Evolutionary conservation across 2,113 vertebrate species (phyloP).

Genomic region (Heloderma charlesbogerti): DNA sequence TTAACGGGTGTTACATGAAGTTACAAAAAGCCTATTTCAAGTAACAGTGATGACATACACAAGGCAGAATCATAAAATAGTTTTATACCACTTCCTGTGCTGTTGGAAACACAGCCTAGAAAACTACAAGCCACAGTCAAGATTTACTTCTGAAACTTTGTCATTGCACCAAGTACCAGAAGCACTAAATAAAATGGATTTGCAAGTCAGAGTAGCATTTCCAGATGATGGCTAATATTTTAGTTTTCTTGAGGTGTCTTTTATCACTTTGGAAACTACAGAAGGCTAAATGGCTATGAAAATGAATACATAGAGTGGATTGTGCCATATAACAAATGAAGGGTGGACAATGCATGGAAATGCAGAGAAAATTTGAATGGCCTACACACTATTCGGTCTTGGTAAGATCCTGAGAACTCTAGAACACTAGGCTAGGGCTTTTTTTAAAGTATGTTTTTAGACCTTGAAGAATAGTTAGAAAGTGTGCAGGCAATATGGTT

Average conservation of each 20-base stretch:
- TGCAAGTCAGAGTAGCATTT: neutral
- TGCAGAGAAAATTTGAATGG: neutral
- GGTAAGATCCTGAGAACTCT: neutral
- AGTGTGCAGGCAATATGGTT: neutral
- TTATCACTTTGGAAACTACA: neutral
- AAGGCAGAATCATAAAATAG: conserved; percentile 15
- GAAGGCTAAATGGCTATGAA: neutral
- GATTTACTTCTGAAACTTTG: conserved; percentile 23
- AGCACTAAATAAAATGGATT: neutral
- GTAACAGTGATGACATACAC: neutral
- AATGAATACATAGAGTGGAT: conserved; percentile 3
- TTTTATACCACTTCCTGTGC: conserved; percentile 48
- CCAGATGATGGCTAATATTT: neutral
- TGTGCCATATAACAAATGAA: neutral
- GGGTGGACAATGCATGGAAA: neutral
- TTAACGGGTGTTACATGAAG: neutral
- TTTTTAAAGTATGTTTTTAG: neutral
- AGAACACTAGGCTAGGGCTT: neutral
- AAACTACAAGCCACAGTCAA: conserved; percentile 34
- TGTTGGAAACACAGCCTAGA: conserved; percentile 7
- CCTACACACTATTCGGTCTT: neutral
- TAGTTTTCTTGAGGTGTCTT: neutral
- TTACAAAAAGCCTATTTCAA: neutral
- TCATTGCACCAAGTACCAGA: neutral
- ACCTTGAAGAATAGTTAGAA: neutral